Base-by-base conservation (phyloP, 1,140 invertebrate genomes). In the Kradibia gibbosae region DNA sequence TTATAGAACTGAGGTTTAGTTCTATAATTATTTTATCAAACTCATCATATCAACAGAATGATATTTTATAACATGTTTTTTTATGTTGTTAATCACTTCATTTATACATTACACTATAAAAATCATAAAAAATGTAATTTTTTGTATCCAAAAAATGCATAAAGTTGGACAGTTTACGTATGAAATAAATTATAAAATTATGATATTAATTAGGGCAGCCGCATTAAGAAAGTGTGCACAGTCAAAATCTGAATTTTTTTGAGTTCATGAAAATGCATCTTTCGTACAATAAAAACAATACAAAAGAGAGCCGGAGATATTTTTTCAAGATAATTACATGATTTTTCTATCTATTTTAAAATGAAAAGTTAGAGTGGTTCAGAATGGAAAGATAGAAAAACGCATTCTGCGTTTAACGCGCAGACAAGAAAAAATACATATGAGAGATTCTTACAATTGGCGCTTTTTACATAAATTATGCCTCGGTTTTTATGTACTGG, bases 371-470 rank as follows among this genome's bases (percentile, higher is more conserved):
- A 67, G 39, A 71, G 22, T 28, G 22, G 67, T 1, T 65, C 13
- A 65, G 34, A 17, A 65, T 65, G 36, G 42, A 48, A 42, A 71
- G 39, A 71, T 28, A 48, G 65, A 45, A 71, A 67, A 28, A 50
- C 70, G 25, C 57, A 62, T 48, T 65, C 25, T 76, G 31, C 39
- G 70, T 45, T 22, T 20, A 39, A 53, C n/a, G 55, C 50, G 45
- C 34, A 17, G 34, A 60, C 73, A 45, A 20, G 62, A 39, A 76
- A 60, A 74, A 17, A 45, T 60, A 76, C 42, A 28, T 45, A 76
- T 60, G 28, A 77, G 75, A 77, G 60, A 77, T 78, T 78, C 76
- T 67, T 70, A 78, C 60, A 70, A 70, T 70, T 65, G 75, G 75
- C 75, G 25, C 39, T 78, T 70, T 79, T 57, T 79, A 79, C 78